Evolutionary conservation across 2,113 vertebrate species (phyloP), one percentile per base, ranked within the genome.

Genomic region (Tursiops truncatus): DNA sequence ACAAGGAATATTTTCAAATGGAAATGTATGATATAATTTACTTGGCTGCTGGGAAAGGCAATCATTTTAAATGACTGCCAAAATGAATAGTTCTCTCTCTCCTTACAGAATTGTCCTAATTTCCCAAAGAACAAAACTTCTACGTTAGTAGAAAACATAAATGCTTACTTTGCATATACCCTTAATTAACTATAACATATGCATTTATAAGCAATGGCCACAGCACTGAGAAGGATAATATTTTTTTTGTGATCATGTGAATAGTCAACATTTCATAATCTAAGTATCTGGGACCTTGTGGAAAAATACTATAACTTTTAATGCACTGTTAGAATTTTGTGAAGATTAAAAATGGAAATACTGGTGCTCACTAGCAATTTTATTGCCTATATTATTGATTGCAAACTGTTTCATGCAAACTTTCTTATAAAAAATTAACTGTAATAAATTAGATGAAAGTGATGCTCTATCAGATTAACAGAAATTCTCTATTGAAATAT

Each of bases 181-280:
- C 62, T 94, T 77, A 98, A 91, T 31, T 97, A 97, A 91, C 26
- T 94, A 63, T 38, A 94, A 67, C 73, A 91, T 76, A 91, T 70
- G 56, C 33, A 94, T 83, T 14, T 92, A 82, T 96, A 94, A 87
- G 28, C 26, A 95, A 17, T 97, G 67, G 63, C 14, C 38, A 53
- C 9, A 73, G 91, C 82, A 65, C 50, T 94, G 13, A 85, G 86
- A 96, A 83, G 60, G 56, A 70, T 63, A 23, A 70, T 63, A 20
- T 33, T 77, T 96, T 96, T 63, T 87, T 96, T 97, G 63, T 63
- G 89, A 96, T 60, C 44, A 47, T 63, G 85, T 98, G 47, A 96
- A 91, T 13, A 44, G 31, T 84, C 74, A 87, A 44, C 63, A 85
- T 88, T 97, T 93, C 25, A 17, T 89, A 94, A 93, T 33, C 9